Percentiles rank a stretch among this genome's conserved stretches.
phyloP scores from a whole-genome alignment of 2,888 invertebrate genomes.

The Serrognathus titanus region DNA sequence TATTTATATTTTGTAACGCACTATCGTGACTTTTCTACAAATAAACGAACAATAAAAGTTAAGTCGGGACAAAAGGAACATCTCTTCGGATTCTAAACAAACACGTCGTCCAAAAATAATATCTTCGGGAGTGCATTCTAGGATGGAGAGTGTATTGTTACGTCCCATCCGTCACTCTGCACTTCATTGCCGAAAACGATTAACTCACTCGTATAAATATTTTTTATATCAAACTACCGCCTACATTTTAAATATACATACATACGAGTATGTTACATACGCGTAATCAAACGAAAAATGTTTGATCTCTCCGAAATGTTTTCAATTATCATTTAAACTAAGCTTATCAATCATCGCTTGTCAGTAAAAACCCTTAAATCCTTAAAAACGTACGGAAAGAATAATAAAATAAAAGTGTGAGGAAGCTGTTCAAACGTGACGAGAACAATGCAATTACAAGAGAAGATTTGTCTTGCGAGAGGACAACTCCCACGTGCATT shows the following conservation, averaged over 20 bases:
- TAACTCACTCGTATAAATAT: background rate
- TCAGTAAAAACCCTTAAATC: no score
- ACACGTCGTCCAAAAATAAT: background rate
- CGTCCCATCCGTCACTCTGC: background rate
- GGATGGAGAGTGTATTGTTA: background rate
- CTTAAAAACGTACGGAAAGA: no score
- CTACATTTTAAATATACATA: no score
- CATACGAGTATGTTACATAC: no score
- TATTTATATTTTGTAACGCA: conserved; percentile 18
- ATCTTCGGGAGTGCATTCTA: background rate
- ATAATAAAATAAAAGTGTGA: background rate
- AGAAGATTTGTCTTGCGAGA: conserved; percentile 13
- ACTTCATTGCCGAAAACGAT: conserved; percentile 1
- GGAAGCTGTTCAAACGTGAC: background rate
- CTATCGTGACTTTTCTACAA: conserved; percentile 29
- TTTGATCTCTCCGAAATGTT: no score
- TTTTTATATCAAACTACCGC: no score
- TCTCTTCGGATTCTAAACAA: conserved; percentile 9
- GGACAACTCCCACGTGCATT: conserved; percentile 8
- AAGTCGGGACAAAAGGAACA: conserved; percentile 28
- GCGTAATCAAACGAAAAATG: no score
- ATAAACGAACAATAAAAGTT: conserved; percentile 30
- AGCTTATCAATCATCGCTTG: no score
- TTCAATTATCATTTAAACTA: no score
- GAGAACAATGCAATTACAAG: conserved; percentile 12